Evolutionary conservation across 2,888 invertebrate genomes (phyloP), one percentile per base, ranked within the genome.

Genomic region (Orthonevra nobilis): DNA sequence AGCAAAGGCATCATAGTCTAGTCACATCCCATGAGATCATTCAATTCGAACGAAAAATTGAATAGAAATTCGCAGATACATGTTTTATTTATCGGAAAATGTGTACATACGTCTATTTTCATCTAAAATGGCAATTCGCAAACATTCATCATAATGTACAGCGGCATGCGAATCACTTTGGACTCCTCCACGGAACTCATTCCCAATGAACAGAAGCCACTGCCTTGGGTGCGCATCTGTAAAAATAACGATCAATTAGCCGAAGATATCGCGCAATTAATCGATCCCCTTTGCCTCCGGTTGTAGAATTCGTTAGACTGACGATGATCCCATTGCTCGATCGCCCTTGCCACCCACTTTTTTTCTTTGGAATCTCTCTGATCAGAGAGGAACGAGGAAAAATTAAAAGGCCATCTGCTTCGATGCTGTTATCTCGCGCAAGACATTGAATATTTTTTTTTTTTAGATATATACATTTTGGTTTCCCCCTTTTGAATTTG

Each of bases 171-270:
- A 60, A 60, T 68, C 44, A 44, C 26, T 60, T 69, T 54, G 44
- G 50, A 70, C 56, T 63, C 48, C 44, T 52, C 56, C 38, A 32
- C 70, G 34, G 40, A 69, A 63, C 38, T 17, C 14, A 60, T 28
- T 9, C 44, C 38, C 50, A 40, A 42, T n/a, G 40, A 60, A 34
- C 69, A 69, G 42, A 48, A 58, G 20, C 56, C 58, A 58, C 48
- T 32, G 48, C 23, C 34, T 17, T 9, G 17, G 48, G 7, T 38
- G 15, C 12, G 38, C 52, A 58, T 69, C 52, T 54, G 38, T 60
- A 72, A 77, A 61, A 77, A 77, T 79, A 82, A 82, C 81, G 82
- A 82, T 82, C 81, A 81, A 82, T 82, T 81, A 82, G 81, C 36
- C 69, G 69, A 73, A 82, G 82, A 79, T 82, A 82, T 82, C 82